Evolutionary conservation across 2,888 invertebrate genomes (phyloP).

Genomic region (Ochlodes sylvanus): DNA sequence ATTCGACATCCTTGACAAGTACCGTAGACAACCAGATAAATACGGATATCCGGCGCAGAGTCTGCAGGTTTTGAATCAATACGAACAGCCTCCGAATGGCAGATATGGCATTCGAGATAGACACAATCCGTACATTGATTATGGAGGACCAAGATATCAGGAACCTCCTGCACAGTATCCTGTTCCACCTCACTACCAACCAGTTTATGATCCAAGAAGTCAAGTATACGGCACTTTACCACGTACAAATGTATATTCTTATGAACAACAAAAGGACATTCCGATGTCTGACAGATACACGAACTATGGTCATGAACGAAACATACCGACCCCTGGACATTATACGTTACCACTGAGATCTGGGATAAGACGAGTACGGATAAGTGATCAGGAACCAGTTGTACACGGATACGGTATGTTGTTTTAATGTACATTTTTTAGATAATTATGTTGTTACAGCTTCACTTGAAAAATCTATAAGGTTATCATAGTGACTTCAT

Average conservation of each 20-base stretch:
- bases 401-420: slow-evolving; percentile 78
- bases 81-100: slow-evolving; percentile 57
- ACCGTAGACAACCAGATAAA: slow-evolving; percentile 66
- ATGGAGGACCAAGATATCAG: slow-evolving; percentile 57
- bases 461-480: background rate
- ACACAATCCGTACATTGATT: slow-evolving; percentile 64
- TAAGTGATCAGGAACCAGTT: slow-evolving; percentile 71
- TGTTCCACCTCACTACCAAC: slow-evolving; percentile 55
- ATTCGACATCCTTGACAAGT: slow-evolving; percentile 73
- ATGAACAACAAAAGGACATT: slow-evolving; percentile 22
- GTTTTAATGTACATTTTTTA: slow-evolving; percentile 32
- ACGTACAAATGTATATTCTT: slow-evolving; percentile 46
- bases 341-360: slow-evolving; percentile 69
- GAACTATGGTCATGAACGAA: slow-evolving; percentile 51
- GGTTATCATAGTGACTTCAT: slow-evolving; percentile 22
- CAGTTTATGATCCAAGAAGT: slow-evolving; percentile 56
- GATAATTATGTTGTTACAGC: background rate
- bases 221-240: slow-evolving; percentile 67
- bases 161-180: slow-evolving; percentile 52
- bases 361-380: slow-evolving; percentile 72
- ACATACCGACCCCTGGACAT: slow-evolving; percentile 55
- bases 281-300: slow-evolving; percentile 34
- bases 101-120: slow-evolving; percentile 53
- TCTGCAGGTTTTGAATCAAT: slow-evolving; percentile 69
- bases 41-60: slow-evolving; percentile 76